These are phyloP conservation scores for Nerophis lumbriciformis DNA, from an alignment of 2,113 vertebrate genomes.

Conservation along the genomic window DNA sequence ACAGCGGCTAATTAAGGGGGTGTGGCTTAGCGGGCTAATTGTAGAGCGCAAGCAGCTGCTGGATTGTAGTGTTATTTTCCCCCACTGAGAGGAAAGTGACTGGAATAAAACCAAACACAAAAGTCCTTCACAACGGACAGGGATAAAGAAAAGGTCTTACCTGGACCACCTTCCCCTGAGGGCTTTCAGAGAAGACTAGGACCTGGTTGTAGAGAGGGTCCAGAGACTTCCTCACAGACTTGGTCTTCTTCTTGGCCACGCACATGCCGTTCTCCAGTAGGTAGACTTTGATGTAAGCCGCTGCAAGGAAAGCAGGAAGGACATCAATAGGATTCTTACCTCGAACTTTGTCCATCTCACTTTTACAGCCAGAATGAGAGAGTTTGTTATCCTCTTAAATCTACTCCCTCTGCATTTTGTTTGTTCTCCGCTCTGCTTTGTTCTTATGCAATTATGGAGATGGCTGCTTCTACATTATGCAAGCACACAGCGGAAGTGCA, in stretches of 20 bases:
- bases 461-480: slow-evolving; percentile 24
- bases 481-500: slow-evolving; percentile 6
- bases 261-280: slow-evolving; percentile 92
- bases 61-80: too few species aligned
- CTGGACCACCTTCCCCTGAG: slow-evolving; percentile 97
- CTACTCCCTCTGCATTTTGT: not conserved
- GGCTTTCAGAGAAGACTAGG: slow-evolving; percentile 90
- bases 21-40: slow-evolving; percentile 46
- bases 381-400: slow-evolving; percentile 7
- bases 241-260: slow-evolving; percentile 98
- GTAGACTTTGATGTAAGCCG: slow-evolving; percentile 98
- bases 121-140: not conserved
- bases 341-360: too few species aligned
- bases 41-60: slow-evolving; percentile 6
- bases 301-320: slow-evolving; percentile 66
- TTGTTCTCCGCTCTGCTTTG: not conserved
- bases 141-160: slow-evolving; percentile 58
- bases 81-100: too few species aligned
- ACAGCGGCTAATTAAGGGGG: slow-evolving; percentile 53
- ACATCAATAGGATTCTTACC: not conserved
- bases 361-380: too few species aligned
- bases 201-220: slow-evolving; percentile 98
- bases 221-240: slow-evolving; percentile 90
- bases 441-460: slow-evolving; percentile 15
- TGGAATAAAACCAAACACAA: too few species aligned